Base-by-base conservation (phyloP, 2,888 invertebrate genomes). In the Meiosimyza platycephala region DNA sequence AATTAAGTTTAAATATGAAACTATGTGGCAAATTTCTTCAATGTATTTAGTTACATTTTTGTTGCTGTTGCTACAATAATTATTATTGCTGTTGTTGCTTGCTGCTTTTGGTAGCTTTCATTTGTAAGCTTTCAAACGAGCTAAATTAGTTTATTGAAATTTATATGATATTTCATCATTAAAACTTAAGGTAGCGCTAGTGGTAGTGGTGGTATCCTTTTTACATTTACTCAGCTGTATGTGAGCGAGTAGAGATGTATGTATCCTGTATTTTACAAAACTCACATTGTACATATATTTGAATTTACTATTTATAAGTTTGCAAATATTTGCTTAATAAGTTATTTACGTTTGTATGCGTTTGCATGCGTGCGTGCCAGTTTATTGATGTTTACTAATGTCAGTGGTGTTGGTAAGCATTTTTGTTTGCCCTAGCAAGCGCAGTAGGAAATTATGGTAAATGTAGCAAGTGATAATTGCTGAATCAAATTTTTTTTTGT, bases 1-100 rank as follows among this genome's bases (percentile, higher is more conserved):
- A 70, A 70, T 70, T 60, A 70, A 60, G 70, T 70, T 70, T 70
- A 62, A 62, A 70, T 70, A 70, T 33, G 40, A 62, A 70, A 70
- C 60, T 70, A 67, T 67, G 67, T 40, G 40, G 18, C 47, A 18
- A 57, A 55, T n/a, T 57, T 67, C 22, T 51, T 62, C n/a, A 50
- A 50, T 48, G 64, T 48, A 48, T 6, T 48, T 48, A 40, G 16
- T 50, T 64, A 50, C 11, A 9, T 6, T 13, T 22, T 16, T 18
- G 18, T 55, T 12, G 6, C 13, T 63, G n/a, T n/a, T 15, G 9
- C 3, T 28, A 28, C 28, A 28, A 28, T 28, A 3, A 28, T 28
- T 64, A 16, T 64, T 50, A 50, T 50, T 50, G 16, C 18, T 12
- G n/a, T 64, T 33, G 64, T 12, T 16, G 64, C 18, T 64, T 33